phyloP scores from a whole-genome alignment of 2,797 vertebrate genomes.

The Capromys pilorides region DNA sequence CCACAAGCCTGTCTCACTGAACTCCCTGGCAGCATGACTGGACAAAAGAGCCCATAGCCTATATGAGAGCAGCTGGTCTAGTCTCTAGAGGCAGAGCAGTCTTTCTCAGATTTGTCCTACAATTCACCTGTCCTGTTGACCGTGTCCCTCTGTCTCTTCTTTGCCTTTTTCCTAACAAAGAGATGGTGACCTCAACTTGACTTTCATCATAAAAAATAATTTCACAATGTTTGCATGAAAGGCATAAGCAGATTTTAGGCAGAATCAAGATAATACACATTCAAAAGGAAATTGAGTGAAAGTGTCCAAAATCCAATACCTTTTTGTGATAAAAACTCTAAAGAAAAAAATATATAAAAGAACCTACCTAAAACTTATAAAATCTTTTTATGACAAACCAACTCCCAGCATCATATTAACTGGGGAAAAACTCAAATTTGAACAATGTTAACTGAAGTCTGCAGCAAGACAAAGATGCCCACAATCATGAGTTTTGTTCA shows the following conservation, averaged over 20 bases:
- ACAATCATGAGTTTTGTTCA: background rate
- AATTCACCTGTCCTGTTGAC: background rate
- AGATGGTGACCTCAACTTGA: background rate
- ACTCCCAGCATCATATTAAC: background rate
- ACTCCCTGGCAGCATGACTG: background rate
- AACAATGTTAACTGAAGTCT: background rate
- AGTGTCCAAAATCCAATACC: background rate
- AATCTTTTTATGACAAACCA: background rate
- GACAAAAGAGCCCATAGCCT: background rate
- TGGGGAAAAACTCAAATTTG: background rate
- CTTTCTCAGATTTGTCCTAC: background rate
- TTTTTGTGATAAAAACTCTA: background rate
- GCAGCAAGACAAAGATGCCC: background rate
- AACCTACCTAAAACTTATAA: background rate
- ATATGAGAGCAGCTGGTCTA: background rate
- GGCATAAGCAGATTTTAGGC: background rate
- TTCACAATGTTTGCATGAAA: background rate
- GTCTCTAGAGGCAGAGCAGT: background rate
- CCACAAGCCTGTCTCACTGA: background rate
- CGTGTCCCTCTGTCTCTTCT: background rate
- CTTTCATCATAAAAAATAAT: background rate
- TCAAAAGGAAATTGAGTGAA: background rate
- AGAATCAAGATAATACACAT: background rate
- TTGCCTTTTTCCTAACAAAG: background rate
- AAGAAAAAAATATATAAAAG: background rate